Conservation (phyloP, 1,140 invertebrate species). For the Acromyrmex heyeri region DNA sequence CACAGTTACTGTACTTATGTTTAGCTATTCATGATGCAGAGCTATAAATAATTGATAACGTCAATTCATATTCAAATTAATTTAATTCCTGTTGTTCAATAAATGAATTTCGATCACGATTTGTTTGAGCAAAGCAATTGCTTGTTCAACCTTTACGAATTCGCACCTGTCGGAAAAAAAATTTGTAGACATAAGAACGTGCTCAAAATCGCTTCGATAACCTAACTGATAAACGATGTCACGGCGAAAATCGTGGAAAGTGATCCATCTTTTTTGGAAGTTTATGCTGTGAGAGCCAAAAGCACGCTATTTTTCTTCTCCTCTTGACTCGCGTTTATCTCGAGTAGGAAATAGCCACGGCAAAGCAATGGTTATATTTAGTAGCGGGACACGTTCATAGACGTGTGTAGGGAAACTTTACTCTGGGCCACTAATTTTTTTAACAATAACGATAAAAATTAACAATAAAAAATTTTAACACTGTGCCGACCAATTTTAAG, state of each 20-base stretch:
- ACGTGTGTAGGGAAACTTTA: background rate
- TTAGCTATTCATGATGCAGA: background rate
- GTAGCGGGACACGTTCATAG: slow-evolving; percentile 41
- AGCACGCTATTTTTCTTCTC: slow-evolving; percentile 14
- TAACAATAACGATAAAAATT: no score
- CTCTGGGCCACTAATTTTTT: no score
- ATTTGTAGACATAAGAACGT: background rate
- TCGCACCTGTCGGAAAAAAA: no score
- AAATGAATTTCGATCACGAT: background rate
- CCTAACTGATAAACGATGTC: background rate
- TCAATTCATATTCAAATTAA: background rate
- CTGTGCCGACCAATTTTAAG: no score
- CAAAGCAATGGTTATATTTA: slow-evolving; percentile 73
- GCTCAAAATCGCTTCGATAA: background rate
- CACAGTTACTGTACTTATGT: background rate
- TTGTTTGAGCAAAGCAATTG: background rate
- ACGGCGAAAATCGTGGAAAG: background rate
- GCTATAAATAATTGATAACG: background rate
- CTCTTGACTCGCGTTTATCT: slow-evolving; percentile 64
- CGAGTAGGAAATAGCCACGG: slow-evolving; percentile 71
- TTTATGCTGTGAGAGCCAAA: background rate
- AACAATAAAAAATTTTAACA: no score
- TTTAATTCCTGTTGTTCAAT: background rate
- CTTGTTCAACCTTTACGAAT: background rate
- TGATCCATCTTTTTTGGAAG: background rate